phyloP scores from a whole-genome alignment of 2,797 vertebrate species.

The Tokudaia tokunoshimensis region DNA sequence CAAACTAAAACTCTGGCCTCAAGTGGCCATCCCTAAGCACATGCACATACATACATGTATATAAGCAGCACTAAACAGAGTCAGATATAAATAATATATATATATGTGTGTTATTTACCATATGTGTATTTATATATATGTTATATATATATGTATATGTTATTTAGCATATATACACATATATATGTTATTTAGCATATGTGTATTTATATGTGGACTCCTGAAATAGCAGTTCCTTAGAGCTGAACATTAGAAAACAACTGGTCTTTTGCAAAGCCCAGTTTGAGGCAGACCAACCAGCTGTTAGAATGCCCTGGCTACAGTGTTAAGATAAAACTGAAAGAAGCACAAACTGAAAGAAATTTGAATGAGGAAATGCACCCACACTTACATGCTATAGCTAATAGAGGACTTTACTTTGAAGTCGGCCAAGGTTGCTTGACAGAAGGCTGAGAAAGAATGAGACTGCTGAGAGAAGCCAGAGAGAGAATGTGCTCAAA shows the following conservation, averaged over 20 bases:
- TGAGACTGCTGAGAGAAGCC: neutral
- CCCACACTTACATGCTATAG: neutral
- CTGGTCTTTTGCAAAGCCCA: neutral
- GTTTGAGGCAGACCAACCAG: neutral
- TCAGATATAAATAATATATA: too few species aligned
- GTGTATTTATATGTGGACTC: neutral
- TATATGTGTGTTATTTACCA: too few species aligned
- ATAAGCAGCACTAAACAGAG: neutral
- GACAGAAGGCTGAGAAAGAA: neutral
- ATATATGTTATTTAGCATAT: too few species aligned
- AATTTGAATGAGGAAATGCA: neutral
- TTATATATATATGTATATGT: too few species aligned
- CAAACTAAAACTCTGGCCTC: neutral
- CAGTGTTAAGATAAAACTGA: constrained; percentile 22
- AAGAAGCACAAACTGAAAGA: neutral
- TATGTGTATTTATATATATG: too few species aligned
- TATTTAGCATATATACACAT: too few species aligned
- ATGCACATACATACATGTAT: neutral
- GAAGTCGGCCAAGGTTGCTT: neutral
- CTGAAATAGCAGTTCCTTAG: constrained; percentile 5
- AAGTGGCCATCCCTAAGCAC: neutral
- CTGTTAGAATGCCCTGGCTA: neutral
- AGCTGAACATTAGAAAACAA: constrained; percentile 12
- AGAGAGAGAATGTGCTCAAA: neutral
- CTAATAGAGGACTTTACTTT: neutral